phyloP scores from a whole-genome alignment of 2,797 vertebrate species.

The Urophycis tenuis region DNA sequence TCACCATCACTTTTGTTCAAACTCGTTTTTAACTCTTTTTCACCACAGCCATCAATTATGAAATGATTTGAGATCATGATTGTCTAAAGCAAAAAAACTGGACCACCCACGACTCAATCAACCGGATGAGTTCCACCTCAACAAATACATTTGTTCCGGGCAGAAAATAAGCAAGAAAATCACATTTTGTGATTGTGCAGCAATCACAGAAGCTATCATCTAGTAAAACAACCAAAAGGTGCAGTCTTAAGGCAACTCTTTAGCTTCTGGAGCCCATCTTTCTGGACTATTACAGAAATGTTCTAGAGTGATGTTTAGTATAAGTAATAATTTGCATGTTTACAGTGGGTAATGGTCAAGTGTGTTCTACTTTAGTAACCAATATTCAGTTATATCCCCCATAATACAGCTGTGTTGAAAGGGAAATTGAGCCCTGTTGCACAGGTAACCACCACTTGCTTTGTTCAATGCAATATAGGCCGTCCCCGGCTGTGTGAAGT shows the following conservation, averaged over 20 bases:
- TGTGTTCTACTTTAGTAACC: neutral
- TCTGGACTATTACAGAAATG: neutral
- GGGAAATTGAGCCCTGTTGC: neutral
- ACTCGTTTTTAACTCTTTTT: neutral
- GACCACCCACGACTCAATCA: neutral
- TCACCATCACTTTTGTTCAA: neutral
- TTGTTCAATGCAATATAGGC: slow-evolving; percentile 48
- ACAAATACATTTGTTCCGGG: neutral
- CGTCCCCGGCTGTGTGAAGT: slow-evolving; percentile 52
- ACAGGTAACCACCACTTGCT: slow-evolving; percentile 22
- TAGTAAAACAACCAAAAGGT: neutral
- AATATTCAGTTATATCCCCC: neutral
- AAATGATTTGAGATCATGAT: neutral
- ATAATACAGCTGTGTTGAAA: neutral
- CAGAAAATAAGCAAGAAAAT: neutral
- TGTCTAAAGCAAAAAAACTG: neutral
- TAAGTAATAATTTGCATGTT: neutral
- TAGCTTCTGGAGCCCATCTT: neutral
- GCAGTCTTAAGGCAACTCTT: neutral
- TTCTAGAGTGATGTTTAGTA: neutral
- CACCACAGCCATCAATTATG: neutral
- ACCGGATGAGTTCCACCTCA: neutral
- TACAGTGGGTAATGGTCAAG: neutral
- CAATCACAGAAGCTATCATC: neutral
- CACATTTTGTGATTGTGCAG: neutral